Base-by-base conservation (phyloP, 64 coral and sea anemone genomes). In the Dendrophyllia cribrosa region DNA sequence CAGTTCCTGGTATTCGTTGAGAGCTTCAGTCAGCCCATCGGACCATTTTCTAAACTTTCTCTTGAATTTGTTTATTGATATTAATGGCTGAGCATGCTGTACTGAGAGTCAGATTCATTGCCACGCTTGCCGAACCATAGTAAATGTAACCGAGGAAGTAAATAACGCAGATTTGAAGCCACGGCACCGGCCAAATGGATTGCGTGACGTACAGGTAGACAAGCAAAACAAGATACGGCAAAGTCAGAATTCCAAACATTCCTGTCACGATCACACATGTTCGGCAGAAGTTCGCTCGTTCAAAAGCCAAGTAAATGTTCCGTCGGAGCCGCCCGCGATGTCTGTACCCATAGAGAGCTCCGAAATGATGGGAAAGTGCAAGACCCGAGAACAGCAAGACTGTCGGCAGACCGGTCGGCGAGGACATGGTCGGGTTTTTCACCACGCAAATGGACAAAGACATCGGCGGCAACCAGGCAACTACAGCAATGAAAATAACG, bases 331-430 rank as follows among this genome's bases (percentile, higher is more conserved):
- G 10, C 73, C 23, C 56, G 44, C 56, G 34, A 61, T 88, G 70
- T 56, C 22, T 88, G 67, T 7, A 59, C 9, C 50, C 67, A 70
- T 88, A 89, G 13, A 63, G 61, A 43, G 75, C 75, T 17, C 88
- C 88, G 46, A 79, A 89, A 66, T 78, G 60, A 77, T 89, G 88
- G 6, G 75, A 64, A 5, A 77, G 62, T 44, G 88, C 88, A 26
- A 79, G 72, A 0, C 88, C 88, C 4, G 46, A 50, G 60, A 89
- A 79, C 1, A 89, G 75, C 47, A 89, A 34, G 7, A 89, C 43
- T 68, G 88, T 79, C 45, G 88, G 88, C 50, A 89, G 16, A 16
- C 88, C 88, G 60, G 74, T 89, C 13, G 88, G 75, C 14, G 88
- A 89, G 23, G 75, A 74, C 88, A 89, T 89, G 12, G 64, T 68